These are phyloP conservation scores for Grammomys surdaster DNA, from an alignment of 2,113 vertebrate species.

Conservation along the genomic window DNA sequence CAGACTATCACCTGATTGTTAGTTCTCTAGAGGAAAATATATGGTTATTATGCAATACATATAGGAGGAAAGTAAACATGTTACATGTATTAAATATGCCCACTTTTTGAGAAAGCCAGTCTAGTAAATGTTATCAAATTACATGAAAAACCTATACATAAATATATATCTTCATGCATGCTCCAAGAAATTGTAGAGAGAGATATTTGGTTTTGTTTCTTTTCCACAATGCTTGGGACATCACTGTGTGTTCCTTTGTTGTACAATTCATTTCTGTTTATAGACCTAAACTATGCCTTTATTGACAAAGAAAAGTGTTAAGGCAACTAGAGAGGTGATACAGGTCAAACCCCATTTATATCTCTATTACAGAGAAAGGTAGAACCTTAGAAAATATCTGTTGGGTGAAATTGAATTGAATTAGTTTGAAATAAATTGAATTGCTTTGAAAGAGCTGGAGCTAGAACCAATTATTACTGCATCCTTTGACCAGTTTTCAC, in stretches of 20 bases:
- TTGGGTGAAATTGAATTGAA: slow-evolving; percentile 61
- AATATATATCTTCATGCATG: neutral
- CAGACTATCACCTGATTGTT: neutral
- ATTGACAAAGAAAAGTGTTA: slow-evolving; percentile 46
- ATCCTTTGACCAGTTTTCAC: neutral
- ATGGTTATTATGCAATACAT: neutral
- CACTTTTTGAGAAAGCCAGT: neutral
- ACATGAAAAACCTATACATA: neutral
- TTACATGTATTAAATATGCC: neutral
- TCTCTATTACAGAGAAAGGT: slow-evolving; percentile 27
- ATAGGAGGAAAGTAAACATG: neutral
- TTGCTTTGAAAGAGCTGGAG: slow-evolving; percentile 3
- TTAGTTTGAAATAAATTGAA: slow-evolving; percentile 63
- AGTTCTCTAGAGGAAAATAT: neutral
- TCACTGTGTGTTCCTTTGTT: neutral
- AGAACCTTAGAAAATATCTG: neutral
- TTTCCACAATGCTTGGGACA: neutral
- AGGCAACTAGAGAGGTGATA: neutral
- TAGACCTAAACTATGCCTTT: slow-evolving; percentile 11
- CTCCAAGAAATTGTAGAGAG: neutral
- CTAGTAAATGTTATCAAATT: neutral
- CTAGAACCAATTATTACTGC: slow-evolving; percentile 35
- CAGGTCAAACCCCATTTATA: neutral
- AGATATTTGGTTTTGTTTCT: neutral
- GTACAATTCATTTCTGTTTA: slow-evolving; percentile 48